Conservation (phyloP, 2,888 invertebrate species). For the Noctua janthe region DNA sequence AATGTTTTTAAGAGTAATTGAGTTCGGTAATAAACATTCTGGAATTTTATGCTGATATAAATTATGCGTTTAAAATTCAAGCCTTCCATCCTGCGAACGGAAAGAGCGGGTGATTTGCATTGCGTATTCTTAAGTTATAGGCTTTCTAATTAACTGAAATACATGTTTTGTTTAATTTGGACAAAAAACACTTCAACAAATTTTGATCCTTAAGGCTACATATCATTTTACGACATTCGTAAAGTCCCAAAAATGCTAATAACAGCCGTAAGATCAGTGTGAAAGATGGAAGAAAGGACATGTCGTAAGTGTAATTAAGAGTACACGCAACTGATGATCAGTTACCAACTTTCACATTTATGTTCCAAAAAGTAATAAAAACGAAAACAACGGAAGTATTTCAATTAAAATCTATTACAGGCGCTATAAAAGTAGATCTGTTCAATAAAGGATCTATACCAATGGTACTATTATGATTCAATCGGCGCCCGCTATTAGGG, state of each 20-base stretch:
- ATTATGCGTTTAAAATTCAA: slow-evolving; percentile 16
- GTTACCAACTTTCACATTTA: neutral
- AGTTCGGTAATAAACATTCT: slow-evolving; percentile 34
- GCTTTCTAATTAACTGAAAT: neutral
- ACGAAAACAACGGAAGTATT: slow-evolving; percentile 23
- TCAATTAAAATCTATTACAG: slow-evolving; percentile 48
- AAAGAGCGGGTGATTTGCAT: slow-evolving; percentile 2
- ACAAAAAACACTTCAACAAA: neutral
- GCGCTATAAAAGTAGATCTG: slow-evolving; percentile 45
- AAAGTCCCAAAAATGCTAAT: neutral
- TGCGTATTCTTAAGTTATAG: slow-evolving; percentile 16
- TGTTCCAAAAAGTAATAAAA: slow-evolving; percentile 3
- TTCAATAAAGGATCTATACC: slow-evolving; percentile 58
- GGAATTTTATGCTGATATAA: slow-evolving; percentile 44
- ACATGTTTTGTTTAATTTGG: neutral
- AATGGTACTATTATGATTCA: slow-evolving; percentile 59
- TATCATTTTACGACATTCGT: neutral
- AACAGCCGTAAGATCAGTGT: neutral
- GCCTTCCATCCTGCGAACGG: slow-evolving; percentile 1
- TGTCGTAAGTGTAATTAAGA: neutral
- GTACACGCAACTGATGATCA: neutral
- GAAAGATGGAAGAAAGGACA: neutral
- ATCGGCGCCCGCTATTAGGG: slow-evolving; percentile 52
- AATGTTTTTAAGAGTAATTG: slow-evolving; percentile 36
- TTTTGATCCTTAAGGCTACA: neutral